Evolutionary conservation across 2,113 vertebrate species (phyloP).

Genomic region (Coptodon rendalli): DNA sequence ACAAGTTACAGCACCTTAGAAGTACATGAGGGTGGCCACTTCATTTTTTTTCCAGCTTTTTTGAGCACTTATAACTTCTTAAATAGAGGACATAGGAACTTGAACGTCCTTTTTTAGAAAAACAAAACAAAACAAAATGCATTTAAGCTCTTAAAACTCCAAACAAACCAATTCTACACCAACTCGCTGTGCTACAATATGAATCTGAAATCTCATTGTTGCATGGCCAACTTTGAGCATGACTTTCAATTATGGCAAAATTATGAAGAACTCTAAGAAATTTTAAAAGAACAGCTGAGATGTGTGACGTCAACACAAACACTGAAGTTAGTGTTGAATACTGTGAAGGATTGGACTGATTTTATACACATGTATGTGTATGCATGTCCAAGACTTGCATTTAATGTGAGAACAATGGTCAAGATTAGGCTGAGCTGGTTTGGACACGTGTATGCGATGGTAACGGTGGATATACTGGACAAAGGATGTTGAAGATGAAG

Average conservation of each 20-base stretch:
- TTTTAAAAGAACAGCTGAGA: neutral
- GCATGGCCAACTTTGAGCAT: neutral
- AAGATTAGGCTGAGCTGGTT: neutral
- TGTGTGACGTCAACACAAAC: neutral
- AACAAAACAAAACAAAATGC: neutral
- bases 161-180: neutral
- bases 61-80: accelerated
- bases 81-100: neutral
- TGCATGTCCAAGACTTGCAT: neutral
- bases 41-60: neutral
- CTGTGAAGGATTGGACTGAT: neutral
- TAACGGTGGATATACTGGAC: neutral
- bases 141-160: neutral
- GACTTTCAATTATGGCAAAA: neutral
- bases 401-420: neutral
- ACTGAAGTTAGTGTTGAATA: neutral
- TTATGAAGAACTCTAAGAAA: accelerated
- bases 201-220: neutral
- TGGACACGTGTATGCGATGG: neutral
- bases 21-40: neutral
- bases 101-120: neutral
- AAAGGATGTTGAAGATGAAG: neutral
- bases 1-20: neutral
- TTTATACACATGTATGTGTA: neutral
- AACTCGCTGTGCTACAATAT: neutral